Evolutionary conservation across 2,113 vertebrate genomes (phyloP), one percentile per base, ranked within the genome.

Genomic region (Murina feae): DNA sequence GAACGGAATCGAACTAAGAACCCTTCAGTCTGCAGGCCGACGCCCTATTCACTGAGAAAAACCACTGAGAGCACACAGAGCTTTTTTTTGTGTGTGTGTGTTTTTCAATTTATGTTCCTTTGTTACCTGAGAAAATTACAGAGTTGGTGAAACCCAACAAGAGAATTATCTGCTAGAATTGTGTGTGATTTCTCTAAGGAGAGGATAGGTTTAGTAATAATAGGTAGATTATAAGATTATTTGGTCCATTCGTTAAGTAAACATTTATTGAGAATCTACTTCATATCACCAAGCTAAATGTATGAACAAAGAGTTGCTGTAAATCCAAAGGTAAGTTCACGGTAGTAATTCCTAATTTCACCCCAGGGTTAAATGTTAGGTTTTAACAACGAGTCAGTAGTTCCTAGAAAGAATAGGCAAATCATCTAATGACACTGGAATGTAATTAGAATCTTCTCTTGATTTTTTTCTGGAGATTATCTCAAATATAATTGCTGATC

Each of bases 71-170:
- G n/a, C n/a, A n/a, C 21, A 9, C 55, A 58, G 21, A 58, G 21
- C 55, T 44, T 58, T 58, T 25, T 25, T 9, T 32, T 93, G 16
- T 94, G 23, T 81, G n/a, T 76, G 0, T 80, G n/a, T n/a, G n/a
- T n/a, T n/a, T 89, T 83, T 75, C 11, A 90, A 28, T 93, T 84
- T 96, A 42, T 81, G 8, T 93, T 80, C 30, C 55, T 89, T 89
- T 85, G 75, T 78, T 74, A 32, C 58, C 74, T 78, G 37, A 94
- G 44, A 71, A 96, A 90, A 65, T 80, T 53, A 21, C 9, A 72
- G 37, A 93, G 32, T 63, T 93, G 85, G 30, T 89, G 28, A 85
- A 91, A 86, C 47, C 37, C 53, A 42, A 89, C 53, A 42, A 89
- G 80, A 89, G n/a, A 79, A 89, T 93, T 89, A 63, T 21, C 69